A percentile compares a stretch with the other conserved stretches of the same genome.
Conservation (phyloP, 2,888 invertebrate species). For the Ochropleura plecta region DNA sequence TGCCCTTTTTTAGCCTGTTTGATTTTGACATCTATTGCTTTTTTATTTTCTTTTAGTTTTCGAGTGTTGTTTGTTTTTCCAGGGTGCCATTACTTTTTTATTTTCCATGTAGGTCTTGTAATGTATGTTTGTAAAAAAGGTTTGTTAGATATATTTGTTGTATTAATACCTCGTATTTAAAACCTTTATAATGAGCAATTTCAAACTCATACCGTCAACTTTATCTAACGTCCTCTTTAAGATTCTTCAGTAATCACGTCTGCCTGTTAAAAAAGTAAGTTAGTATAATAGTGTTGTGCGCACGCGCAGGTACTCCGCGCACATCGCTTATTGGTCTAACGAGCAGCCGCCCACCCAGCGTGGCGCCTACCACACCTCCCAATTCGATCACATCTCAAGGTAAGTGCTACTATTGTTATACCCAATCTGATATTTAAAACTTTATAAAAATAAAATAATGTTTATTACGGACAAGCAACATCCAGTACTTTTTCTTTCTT, state of each 20-base stretch:
- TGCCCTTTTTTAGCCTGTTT: conserved; percentile 23
- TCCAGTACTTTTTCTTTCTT: no score
- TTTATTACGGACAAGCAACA: no score
- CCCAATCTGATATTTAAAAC: no score
- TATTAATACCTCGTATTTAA: neutral
- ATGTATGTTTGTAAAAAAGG: neutral
- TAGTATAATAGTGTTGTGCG: conserved; percentile 10
- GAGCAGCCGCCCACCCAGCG: conserved; percentile 93
- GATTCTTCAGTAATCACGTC: neutral
- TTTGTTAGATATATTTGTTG: neutral
- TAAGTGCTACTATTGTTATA: conserved; percentile 55
- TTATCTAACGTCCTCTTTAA: neutral
- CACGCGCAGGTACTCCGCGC: conserved; percentile 93
- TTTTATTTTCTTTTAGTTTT: conserved; percentile 20
- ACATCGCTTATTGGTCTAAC: conserved; percentile 95
- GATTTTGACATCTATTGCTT: conserved; percentile 37
- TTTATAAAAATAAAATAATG: no score
- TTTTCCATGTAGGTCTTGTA: neutral
- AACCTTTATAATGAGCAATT: neutral
- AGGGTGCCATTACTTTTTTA: neutral
- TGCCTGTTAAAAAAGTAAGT: neutral
- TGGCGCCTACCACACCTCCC: conserved; percentile 92
- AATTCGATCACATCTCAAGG: conserved; percentile 90
- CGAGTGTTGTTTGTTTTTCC: conserved; percentile 10
- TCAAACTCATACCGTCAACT: neutral